Base-by-base conservation (phyloP, 2,888 invertebrate genomes). In the Synergus gifuensis region DNA sequence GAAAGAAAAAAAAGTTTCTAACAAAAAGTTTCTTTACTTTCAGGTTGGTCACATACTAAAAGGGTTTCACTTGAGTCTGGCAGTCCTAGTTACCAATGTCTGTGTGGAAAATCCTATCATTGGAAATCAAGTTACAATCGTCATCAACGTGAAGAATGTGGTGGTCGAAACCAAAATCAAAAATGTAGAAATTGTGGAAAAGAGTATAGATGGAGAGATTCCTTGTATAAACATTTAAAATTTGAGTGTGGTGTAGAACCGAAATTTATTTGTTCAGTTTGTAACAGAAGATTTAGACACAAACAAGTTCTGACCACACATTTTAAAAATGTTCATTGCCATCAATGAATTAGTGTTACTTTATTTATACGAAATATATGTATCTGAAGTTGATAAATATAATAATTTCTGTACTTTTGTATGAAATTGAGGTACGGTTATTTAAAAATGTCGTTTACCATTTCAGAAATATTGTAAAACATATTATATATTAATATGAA, bases 271-370 rank as follows among this genome's bases (percentile, higher is more conserved):
- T 97, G 97, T 91, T 93, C 94, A 40, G 93, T 94, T 76, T 97
- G 97, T 88, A 94, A 94, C 42, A 95, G 95, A 85, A 94, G 94
- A 83, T 97, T 97, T 91, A 96, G 95, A 0, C 93, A 97, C 79
- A 95, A 95, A 83, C 86, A 87, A 58, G 73, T 54, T 18, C 36
- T 73, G 0, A 73, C 36, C 5, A 36, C 73, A 36, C 73, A 73
- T 54, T 73, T 54, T 54, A 73, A 54, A 16, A 54, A 11, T 58
- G 54, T 40, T n/a, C 73, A 73, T 49, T 0, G 5, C 36, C 54
- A 54, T n/a, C 11, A 40, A 8, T 14, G 14, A 28, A 42, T 16
- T 49, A 28, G 46, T 67, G 18, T 46, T n/a, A 44, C 44, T 44
- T 67, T 46, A 46, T 42, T n/a, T 0, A 66, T 44, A n/a, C 2